phyloP scores from a whole-genome alignment of 2,113 vertebrate genomes.

The Tenebrosternarchus preto region DNA sequence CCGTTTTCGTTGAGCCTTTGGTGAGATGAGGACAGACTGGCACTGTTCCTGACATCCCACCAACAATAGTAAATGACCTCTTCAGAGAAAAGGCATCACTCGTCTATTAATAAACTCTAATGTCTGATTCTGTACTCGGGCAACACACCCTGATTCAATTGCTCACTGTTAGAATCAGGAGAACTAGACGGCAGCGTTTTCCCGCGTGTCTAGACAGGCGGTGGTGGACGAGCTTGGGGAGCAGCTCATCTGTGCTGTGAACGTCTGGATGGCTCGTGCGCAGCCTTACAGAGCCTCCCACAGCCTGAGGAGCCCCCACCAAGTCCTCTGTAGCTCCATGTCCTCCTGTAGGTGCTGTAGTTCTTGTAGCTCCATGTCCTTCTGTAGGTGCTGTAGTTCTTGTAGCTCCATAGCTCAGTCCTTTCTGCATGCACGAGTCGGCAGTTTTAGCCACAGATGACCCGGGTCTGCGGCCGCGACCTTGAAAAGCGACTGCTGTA shows the following conservation, averaged over 20 bases:
- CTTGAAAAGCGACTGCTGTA: constrained; percentile 9
- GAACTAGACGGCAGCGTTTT: background rate
- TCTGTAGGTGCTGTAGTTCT: no score
- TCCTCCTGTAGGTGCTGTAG: background rate
- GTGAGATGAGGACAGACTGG: background rate
- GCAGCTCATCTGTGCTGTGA: background rate
- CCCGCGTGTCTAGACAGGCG: background rate
- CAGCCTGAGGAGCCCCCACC: background rate
- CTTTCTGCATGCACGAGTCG: background rate
- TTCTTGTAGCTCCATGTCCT: no score
- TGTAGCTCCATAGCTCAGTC: background rate
- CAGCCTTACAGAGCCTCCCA: background rate
- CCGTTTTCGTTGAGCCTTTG: background rate
- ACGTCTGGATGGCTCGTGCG: background rate
- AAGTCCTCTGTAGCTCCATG: background rate
- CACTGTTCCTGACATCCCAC: background rate
- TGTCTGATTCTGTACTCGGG: no score
- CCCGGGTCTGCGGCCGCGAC: background rate
- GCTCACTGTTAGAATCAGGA: background rate
- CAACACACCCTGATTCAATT: no score
- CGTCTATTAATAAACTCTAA: no score
- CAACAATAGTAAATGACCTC: background rate
- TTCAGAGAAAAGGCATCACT: background rate
- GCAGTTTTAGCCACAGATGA: background rate
- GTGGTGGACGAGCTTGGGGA: background rate